A percentile compares a stretch with the other conserved stretches of the same genome.
These are phyloP conservation scores for Bubo blakistoni DNA, from an alignment of 2,113 vertebrate species.

Conservation along the genomic window DNA sequence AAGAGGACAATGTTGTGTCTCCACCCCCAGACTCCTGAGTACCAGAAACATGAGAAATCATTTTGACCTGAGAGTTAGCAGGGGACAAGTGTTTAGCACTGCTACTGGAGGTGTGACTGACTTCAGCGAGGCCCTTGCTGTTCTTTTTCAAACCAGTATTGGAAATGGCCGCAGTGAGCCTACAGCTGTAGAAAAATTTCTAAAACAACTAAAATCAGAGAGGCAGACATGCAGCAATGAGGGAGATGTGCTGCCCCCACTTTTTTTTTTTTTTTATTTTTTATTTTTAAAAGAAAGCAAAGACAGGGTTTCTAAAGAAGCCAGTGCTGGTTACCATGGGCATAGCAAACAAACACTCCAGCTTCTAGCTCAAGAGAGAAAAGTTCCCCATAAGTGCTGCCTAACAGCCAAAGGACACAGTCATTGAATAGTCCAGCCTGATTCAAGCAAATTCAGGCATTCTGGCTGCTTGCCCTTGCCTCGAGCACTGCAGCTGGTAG, in stretches of 20 bases:
- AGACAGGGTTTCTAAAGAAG: background rate
- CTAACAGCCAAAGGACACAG: background rate
- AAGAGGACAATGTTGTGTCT: rapidly evolving
- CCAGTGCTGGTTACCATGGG: background rate
- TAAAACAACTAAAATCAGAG: background rate
- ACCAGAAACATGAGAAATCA: background rate
- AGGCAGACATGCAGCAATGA: background rate
- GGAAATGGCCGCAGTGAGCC: background rate
- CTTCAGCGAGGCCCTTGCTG: background rate
- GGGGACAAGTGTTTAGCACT: background rate
- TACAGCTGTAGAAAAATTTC: background rate
- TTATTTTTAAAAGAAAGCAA: background rate
- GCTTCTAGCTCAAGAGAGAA: background rate
- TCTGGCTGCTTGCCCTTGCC: background rate
- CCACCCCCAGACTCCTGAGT: background rate
- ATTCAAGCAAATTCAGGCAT: background rate
- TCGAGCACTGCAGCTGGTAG: background rate
- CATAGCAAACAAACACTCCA: background rate
- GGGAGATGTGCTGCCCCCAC: background rate
- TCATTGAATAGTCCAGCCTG: background rate
- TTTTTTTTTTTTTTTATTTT: background rate
- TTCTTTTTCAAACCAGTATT: background rate
- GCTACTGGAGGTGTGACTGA: background rate
- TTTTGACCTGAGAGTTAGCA: background rate
- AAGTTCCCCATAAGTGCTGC: background rate